These are phyloP conservation scores for Cancer borealis DNA, from an alignment of 2,888 invertebrate genomes.

Conservation along the genomic window DNA sequence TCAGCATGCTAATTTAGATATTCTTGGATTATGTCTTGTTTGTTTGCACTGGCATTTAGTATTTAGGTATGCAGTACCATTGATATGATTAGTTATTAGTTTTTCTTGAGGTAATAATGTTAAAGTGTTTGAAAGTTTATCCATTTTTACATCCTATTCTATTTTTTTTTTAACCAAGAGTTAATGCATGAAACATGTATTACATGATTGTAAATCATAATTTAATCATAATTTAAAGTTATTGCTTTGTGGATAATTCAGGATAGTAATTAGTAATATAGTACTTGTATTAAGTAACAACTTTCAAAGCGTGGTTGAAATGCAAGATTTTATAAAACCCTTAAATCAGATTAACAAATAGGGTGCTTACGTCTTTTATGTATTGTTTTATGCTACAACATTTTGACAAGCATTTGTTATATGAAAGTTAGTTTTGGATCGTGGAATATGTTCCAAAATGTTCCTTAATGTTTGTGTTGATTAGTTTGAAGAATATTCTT, in stretches of 20 bases:
- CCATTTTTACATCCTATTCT: background rate
- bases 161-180: background rate
- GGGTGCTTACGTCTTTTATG: background rate
- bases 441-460: too few species aligned
- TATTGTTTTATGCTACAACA: background rate
- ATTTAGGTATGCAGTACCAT: background rate
- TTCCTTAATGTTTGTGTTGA: too few species aligned
- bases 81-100: background rate
- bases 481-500: too few species aligned
- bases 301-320: background rate
- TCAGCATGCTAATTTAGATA: background rate
- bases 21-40: background rate
- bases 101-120: background rate
- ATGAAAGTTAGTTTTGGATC: background rate
- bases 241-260: background rate
- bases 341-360: background rate
- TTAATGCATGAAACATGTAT: background rate
- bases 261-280: background rate
- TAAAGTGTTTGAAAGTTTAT: background rate
- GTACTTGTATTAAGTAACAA: background rate
- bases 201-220: background rate
- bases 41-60: background rate
- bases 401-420: background rate
- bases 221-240: background rate
- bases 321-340: background rate